Base-by-base conservation (phyloP, 2,797 vertebrate species). In the Enteromius fasciolatus region DNA sequence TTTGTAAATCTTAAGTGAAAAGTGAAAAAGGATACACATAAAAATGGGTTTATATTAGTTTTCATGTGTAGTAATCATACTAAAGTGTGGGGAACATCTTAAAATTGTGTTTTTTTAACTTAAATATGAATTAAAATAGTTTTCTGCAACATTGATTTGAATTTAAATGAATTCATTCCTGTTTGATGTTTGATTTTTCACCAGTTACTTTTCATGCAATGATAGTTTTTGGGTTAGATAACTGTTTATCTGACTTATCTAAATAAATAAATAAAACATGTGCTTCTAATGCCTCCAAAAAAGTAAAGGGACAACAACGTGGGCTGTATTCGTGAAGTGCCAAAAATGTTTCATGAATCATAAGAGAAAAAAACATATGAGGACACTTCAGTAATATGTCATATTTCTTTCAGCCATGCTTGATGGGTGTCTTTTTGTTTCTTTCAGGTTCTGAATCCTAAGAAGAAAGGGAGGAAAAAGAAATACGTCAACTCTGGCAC, bases 391-490 rank as follows among this genome's bases (percentile, higher is more conserved):
- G 70, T 54, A 36, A 64, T 33, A 48, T 67, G 70, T 52, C 48
- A 52, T 63, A 67, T 76, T 74, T 15, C 31, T 69, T 61, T 83
- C 33, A 86, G 63, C 72, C 52, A 28, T 64, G 20, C 46, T 61
- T 83, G 77, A 76, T 66, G 70, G 48, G 57, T 75, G 39, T 83
- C 72, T 80, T 52, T 70, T 36, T 44, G 64, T 54, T 67, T 76
- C 74, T 83, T 85, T 80, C 89, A 97, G 96, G 96, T 97, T 80
- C 93, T 98, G 86, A 98, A 98, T 92, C 97, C 96, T 9, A 95
- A 97, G 91, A 98, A 98, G 93, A 98, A 97, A 92, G 97, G 97
- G 90, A 97, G 97, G 93, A 98, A 98, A 94, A 98, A 98, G 95
- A 98, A 97, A 94, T 98, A 98, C 0, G 82, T 97, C 84, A 98